Evolutionary conservation across 2,797 vertebrate species (phyloP).

Genomic region (Atherinosoma microstoma): DNA sequence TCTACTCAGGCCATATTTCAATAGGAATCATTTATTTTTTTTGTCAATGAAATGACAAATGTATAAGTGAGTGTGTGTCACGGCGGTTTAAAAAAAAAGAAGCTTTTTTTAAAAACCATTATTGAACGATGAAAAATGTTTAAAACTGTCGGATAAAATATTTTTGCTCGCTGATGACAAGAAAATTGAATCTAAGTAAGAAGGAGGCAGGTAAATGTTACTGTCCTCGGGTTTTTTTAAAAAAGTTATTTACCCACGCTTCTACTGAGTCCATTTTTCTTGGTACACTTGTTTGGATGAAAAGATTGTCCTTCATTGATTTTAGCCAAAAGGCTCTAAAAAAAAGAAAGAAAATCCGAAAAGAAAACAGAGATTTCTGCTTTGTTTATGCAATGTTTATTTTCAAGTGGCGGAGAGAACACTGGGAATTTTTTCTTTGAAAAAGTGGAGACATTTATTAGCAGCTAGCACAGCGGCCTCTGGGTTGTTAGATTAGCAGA

Average conservation of each 20-base stretch:
- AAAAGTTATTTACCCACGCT: slow-evolving; percentile 13
- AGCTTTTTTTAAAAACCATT: slow-evolving; percentile 18
- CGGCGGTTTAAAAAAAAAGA: slow-evolving; percentile 5
- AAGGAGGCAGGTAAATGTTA: background rate
- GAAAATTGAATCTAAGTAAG: background rate
- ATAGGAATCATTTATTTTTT: slow-evolving; percentile 51
- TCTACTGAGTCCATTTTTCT: slow-evolving; percentile 24
- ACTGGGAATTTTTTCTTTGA: slow-evolving; percentile 39
- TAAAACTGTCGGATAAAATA: slow-evolving; percentile 1
- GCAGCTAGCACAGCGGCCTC: slow-evolving; percentile 38
- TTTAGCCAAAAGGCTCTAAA: slow-evolving; percentile 6
- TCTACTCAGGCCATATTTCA: slow-evolving; percentile 52
- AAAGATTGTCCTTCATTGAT: slow-evolving; percentile 1
- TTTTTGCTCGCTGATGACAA: slow-evolving; percentile 1
- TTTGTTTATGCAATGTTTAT: background rate
- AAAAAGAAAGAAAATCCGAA: background rate
- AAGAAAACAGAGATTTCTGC: slow-evolving; percentile 1
- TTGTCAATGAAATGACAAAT: slow-evolving; percentile 37
- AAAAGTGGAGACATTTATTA: slow-evolving; percentile 48
- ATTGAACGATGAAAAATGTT: background rate
- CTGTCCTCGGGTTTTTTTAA: slow-evolving; percentile 8
- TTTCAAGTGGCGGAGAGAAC: slow-evolving; percentile 44
- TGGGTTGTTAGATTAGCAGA: slow-evolving; percentile 57
- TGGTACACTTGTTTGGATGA: slow-evolving; percentile 17
- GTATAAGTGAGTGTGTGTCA: background rate